phyloP scores from a whole-genome alignment of 2,113 vertebrate genomes.

The Megatriorchis doriae region DNA sequence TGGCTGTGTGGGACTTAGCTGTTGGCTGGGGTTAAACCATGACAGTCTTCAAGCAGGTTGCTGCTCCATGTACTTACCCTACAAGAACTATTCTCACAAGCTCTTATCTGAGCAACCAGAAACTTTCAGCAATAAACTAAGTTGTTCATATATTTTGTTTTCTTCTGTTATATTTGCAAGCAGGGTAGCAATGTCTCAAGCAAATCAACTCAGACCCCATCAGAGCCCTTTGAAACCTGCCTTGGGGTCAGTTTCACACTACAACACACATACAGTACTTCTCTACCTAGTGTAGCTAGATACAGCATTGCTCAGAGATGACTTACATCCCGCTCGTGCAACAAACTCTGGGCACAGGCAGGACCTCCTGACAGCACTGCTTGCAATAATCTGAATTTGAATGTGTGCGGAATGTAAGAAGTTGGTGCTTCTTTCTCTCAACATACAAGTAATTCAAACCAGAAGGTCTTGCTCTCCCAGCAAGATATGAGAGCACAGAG shows the following conservation, averaged over 20 bases:
- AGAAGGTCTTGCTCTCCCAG: background rate
- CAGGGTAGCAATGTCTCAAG: background rate
- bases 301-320: background rate
- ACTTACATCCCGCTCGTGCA: background rate
- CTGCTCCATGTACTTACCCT: background rate
- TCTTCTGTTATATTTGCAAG: background rate
- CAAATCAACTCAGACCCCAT: background rate
- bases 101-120: background rate
- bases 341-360: background rate
- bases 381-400: background rate
- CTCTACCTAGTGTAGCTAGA: background rate
- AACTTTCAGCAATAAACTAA: background rate
- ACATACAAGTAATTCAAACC: background rate
- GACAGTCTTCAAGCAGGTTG: background rate
- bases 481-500: background rate
- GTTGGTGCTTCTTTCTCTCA: background rate
- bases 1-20: too few relatives aligned
- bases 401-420: rapidly evolving
- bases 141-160: background rate
- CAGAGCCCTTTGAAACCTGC: background rate
- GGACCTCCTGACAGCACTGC: background rate
- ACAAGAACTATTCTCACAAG: background rate
- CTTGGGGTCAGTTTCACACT: background rate
- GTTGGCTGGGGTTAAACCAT: too few relatives aligned
- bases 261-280: background rate